These are phyloP conservation scores for Pedionomus torquatus DNA, from an alignment of 2,113 vertebrate species.

Conservation along the genomic window DNA sequence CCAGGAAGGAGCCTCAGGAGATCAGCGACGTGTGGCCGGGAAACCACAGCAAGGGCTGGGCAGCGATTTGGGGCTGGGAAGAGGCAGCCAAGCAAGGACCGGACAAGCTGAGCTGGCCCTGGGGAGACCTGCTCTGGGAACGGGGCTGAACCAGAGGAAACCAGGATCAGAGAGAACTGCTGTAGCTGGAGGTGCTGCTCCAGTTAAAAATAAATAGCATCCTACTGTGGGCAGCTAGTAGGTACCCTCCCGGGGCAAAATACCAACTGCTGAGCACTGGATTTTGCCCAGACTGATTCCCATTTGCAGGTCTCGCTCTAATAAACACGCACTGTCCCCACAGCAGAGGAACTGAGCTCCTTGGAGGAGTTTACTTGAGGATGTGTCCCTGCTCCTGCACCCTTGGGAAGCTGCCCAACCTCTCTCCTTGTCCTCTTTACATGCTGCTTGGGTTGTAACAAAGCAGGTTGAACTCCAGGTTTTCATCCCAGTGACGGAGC, in stretches of 20 bases:
- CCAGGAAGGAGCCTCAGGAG: not conserved
- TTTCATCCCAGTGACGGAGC: slow-evolving; percentile 96
- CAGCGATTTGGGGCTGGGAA: not conserved
- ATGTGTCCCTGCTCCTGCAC: not conserved
- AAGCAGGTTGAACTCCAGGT: slow-evolving; percentile 93
- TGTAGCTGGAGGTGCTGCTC: not conserved
- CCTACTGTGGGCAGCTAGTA: not conserved
- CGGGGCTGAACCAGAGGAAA: not conserved
- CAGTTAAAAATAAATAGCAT: not conserved
- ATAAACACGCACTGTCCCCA: not conserved
- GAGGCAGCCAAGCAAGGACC: not conserved
- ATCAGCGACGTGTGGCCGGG: fast-evolving
- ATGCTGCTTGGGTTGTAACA: slow-evolving; percentile 93
- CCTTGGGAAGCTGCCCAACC: not conserved
- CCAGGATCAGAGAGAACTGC: not conserved
- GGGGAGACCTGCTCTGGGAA: not conserved
- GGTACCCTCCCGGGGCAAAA: not conserved
- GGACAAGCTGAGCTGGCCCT: not conserved
- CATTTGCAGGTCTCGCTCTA: not conserved
- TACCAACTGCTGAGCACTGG: not conserved
- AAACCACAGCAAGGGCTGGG: not conserved
- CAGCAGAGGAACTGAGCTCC: not conserved
- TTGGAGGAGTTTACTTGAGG: not conserved
- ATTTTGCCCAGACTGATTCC: not conserved
- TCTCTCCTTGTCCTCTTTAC: slow-evolving; percentile 24